A percentile compares a stretch with the other conserved stretches of the same genome.
Conservation (phyloP, 2,113 vertebrate genomes). For the Condylura cristata region DNA sequence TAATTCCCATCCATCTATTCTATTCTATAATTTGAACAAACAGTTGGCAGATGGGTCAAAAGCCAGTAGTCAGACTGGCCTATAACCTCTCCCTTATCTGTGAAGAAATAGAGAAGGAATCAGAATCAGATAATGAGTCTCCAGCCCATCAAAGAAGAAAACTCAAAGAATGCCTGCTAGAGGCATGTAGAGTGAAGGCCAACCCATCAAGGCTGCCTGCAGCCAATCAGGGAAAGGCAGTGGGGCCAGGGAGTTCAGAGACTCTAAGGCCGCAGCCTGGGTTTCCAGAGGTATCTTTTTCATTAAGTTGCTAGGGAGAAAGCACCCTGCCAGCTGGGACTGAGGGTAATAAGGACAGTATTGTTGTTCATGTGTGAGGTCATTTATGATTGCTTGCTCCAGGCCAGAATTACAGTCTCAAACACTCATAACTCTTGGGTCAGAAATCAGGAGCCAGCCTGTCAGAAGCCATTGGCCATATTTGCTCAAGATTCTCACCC, state of each 20-base stretch:
- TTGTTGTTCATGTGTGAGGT: background rate
- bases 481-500: background rate
- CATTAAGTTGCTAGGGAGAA: background rate
- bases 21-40: background rate
- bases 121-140: background rate
- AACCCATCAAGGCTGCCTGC: no score
- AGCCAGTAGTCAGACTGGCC: background rate
- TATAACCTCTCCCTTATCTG: background rate
- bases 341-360: background rate
- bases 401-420: background rate
- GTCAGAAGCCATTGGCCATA: background rate
- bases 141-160: background rate
- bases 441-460: conserved; percentile 11
- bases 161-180: background rate
- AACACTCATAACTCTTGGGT: background rate
- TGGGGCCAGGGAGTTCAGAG: background rate
- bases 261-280: background rate
- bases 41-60: background rate
- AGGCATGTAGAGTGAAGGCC: background rate
- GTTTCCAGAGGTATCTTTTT: background rate
- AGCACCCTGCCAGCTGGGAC: background rate
- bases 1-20: background rate
- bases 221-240: background rate
- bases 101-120: background rate
- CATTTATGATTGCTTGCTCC: background rate